Evolutionary conservation across 2,888 invertebrate species (phyloP), one percentile per base, ranked within the genome.

Genomic region (Plebejus argus): DNA sequence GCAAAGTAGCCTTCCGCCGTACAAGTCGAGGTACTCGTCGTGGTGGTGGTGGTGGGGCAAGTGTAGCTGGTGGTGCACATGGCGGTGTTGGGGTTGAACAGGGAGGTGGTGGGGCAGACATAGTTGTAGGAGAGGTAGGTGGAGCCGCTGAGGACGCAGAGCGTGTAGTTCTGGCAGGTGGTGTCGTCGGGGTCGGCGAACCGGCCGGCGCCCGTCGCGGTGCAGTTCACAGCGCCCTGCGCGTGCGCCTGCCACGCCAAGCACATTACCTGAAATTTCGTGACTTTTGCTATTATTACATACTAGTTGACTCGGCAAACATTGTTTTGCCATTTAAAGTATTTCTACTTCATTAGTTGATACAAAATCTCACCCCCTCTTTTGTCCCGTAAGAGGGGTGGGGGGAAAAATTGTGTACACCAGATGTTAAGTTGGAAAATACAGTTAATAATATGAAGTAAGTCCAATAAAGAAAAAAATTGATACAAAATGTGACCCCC

Each of bases 141-240:
- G 61, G 78, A 79, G n/a, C 78, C 85, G 61, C 82, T 82, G 78
- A 83, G 81, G 78, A 89, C 85, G 81, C 94, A 94, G 3, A 89
- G 85, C 1, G 90, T 91, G 83, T 94, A 94, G 81, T 89, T 91
- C 81, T 89, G 82, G 82, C 94, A 94, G 56, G 89, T 90, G 0
- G 91, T 82, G 82, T 94, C 94, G 5, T 78, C 82, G 1, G 88
- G 83, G 79, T 94, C 89, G 0, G 90, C 86, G 80, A 88, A 89
- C 1, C 92, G 88, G 3, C 94, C 93, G 2, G 86, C 86, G 3
- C 86, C 87, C 0, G 85, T 82, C 0, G 84, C 79, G 0, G 91
- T 89, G 80, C 92, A 93, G 81, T 86, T 88, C 1, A 88, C 88
- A n/a, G 82, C 83, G 1, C 87, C 86, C 0, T 87, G 79, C 1